Base-by-base conservation (phyloP, 2,797 vertebrate genomes). In the Echiichthys vipera region DNA sequence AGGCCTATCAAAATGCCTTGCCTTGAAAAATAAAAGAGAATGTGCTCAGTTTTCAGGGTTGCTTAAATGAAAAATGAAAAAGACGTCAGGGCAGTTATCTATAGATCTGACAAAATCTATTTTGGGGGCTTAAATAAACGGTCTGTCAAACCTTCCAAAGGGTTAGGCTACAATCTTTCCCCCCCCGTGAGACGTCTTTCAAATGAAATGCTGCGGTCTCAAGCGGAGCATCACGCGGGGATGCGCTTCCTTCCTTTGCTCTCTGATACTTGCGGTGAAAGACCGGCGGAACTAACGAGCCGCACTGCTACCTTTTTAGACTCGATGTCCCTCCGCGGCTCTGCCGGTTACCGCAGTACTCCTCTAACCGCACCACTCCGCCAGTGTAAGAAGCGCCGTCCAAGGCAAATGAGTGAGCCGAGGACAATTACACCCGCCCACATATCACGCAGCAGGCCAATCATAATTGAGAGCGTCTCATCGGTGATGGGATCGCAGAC, bases 151-250 rank as follows among this genome's bases (percentile, higher is more conserved):
- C 92, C 86, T 90, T 76, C 24, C 54, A 65, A 83, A 73, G 62
- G 58, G 43, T 85, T 37, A 45, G 79, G 74, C 88, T 81, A 81
- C 71, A 27, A 29, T 83, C 71, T 81, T 49, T 67, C 24, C 47
- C 57, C 74, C 79, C 77, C 71, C 6, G 78, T 62, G 85, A 81
- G 80, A 83, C 73, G 90, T 89, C 71, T 82, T 74, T 90, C 78
- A 93, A 83, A 93, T 88, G 63, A 91, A 94, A 93, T 74, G 86
- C 71, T 80, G 84, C 78, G 84, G 90, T 92, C 91, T 91, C 91
- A 93, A 92, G 91, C 89, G 84, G 92, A 93, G 93, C 94, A 94
- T 94, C 91, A 92, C 91, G 91, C 88, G 53, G 78, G 79, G 78
- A 89, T 81, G 88, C 84, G 87, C 81, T 76, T 87, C 80, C 86